Percentiles rank a stretch among this genome's conserved stretches.
Conservation (phyloP, 2,113 vertebrate genomes). For the cattle (Bos taurus) region ARS-UCD2.0 NC_037333.1:112326501-112327000, state of each 20-base stretch:
- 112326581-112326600: not conserved
- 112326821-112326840: rapidly evolving
- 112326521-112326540: rapidly evolving
- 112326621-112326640: rapidly evolving
- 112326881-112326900: not conserved
- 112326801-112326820: not conserved
- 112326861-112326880: too few relatives aligned
- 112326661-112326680: rapidly evolving
- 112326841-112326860: rapidly evolving
- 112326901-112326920: rapidly evolving
- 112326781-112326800: not conserved
- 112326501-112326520: too few relatives aligned
- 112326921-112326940: not conserved
- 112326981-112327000: not conserved
- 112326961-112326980: not conserved
- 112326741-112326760: rapidly evolving
- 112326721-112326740: not conserved
- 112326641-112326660: not conserved
- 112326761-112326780: not conserved
- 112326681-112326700: rapidly evolving
- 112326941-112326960: too few relatives aligned
- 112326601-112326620: rapidly evolving
- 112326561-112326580: too few relatives aligned
- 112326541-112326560: rapidly evolving
- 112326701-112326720: not conserved